These are phyloP conservation scores for Poeciliopsis infans DNA, from an alignment of 2,797 vertebrate species.

Conservation along the genomic window DNA sequence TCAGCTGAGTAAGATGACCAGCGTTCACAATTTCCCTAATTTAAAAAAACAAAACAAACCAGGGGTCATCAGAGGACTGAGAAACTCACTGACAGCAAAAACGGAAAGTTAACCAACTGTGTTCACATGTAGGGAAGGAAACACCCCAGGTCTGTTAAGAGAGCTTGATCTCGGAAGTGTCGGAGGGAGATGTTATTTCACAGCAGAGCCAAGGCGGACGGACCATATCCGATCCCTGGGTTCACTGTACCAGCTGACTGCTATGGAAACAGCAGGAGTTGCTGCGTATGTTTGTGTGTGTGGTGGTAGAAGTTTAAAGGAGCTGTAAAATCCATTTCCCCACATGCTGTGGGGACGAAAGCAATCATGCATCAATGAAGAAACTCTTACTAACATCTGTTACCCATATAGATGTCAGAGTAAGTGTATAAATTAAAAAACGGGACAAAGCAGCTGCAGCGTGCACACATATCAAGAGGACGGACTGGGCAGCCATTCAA, in stretches of 20 bases:
- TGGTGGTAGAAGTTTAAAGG: conserved; percentile 52
- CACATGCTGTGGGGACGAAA: conserved; percentile 8
- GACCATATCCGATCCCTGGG: conserved; percentile 51
- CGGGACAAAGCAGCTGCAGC: conserved; percentile 52
- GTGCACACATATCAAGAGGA: conserved; percentile 39
- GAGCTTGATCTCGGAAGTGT: conserved; percentile 54
- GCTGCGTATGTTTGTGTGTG: conserved; percentile 16
- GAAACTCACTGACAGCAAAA: conserved; percentile 25
- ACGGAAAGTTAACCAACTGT: conserved; percentile 20
- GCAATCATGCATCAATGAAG: conserved; percentile 13
- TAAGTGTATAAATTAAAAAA: conserved; percentile 45
- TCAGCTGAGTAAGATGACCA: conserved; percentile 32
- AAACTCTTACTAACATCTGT: conserved; percentile 43
- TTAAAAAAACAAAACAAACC: conserved; percentile 7
- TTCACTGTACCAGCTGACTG: conserved; percentile 63
- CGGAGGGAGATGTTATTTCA: conserved; percentile 47
- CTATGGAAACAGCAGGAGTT: conserved; percentile 66
- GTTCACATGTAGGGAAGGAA: conserved; percentile 37
- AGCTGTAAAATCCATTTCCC: conserved; percentile 32
- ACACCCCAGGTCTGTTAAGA: conserved; percentile 37
- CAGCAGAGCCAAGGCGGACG: conserved; percentile 43
- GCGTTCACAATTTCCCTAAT: conserved; percentile 31
- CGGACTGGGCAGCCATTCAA: conserved; percentile 69
- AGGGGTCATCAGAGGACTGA: conserved; percentile 55
- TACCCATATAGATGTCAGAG: conserved; percentile 38